A percentile compares a stretch with the other conserved stretches of the same genome.
These are phyloP conservation scores for Cremastobaeus sp. DNA, from an alignment of 2,888 invertebrate genomes.

Conservation along the genomic window DNA sequence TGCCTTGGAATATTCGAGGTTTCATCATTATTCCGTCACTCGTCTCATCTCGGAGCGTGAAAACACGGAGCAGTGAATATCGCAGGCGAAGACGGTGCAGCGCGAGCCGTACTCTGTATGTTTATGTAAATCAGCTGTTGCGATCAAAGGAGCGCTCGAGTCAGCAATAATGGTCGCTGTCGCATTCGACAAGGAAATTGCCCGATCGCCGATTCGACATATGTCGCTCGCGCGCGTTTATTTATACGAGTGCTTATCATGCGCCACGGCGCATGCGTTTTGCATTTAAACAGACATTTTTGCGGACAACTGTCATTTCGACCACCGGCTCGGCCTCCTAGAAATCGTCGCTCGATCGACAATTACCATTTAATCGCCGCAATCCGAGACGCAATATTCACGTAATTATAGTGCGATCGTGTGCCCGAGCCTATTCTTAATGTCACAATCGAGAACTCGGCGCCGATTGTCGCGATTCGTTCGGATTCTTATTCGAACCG, in stretches of 20 bases:
- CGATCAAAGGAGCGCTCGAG: constrained; percentile 54
- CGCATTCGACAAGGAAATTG: constrained; percentile 57
- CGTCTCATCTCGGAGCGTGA: constrained; percentile 22
- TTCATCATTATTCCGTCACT: constrained; percentile 58
- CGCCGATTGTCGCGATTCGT: too few relatives aligned
- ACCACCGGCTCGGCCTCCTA: background rate
- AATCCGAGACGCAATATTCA: too few relatives aligned
- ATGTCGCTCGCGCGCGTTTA: constrained; percentile 45
- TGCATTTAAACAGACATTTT: constrained; percentile 46
- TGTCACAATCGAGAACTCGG: too few relatives aligned
- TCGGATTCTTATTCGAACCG: too few relatives aligned
- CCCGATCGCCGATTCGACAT: constrained; percentile 55
- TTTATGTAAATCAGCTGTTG: constrained; percentile 56
- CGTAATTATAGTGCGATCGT: too few relatives aligned
- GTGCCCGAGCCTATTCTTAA: too few relatives aligned
- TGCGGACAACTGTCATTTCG: constrained; percentile 15
- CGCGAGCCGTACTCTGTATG: constrained; percentile 52
- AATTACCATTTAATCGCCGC: too few relatives aligned
- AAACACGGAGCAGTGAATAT: constrained; percentile 51
- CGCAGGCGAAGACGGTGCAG: constrained; percentile 30
- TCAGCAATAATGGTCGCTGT: constrained; percentile 55
- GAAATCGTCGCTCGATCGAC: too few relatives aligned
- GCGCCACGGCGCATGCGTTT: constrained; percentile 23
- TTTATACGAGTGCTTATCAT: constrained; percentile 48
- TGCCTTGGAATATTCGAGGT: constrained; percentile 57